phyloP scores from a whole-genome alignment of 1,140 invertebrate species.

The Rhopalosiphum padi region DNA sequence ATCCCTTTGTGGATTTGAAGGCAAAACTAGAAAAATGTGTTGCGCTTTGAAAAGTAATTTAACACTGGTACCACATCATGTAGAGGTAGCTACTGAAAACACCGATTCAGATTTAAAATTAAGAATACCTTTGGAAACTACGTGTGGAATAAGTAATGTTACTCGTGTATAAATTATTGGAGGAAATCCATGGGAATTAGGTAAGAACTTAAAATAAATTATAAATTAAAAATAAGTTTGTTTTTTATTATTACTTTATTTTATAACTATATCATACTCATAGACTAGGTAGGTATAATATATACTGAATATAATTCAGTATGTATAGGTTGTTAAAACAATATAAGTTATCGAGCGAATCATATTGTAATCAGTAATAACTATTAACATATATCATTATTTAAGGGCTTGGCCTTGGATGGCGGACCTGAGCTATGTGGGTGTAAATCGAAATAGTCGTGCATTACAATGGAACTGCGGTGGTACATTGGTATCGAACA shows the following conservation, averaged over 20 bases:
- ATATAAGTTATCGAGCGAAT: not conserved
- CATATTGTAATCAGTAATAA: not conserved
- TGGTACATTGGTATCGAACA: conserved; percentile 28
- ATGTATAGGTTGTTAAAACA: not conserved
- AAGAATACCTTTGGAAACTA: not conserved
- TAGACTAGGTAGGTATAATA: too few relatives aligned
- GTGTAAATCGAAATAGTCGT: conserved; percentile 60
- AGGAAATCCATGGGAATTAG: not conserved
- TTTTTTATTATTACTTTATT: not conserved
- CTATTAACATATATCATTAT: not conserved
- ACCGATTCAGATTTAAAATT: too few relatives aligned
- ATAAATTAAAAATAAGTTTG: not conserved
- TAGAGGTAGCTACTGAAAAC: too few relatives aligned
- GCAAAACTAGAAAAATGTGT: not conserved
- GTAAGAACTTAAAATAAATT: not conserved
- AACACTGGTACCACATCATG: too few relatives aligned
- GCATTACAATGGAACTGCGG: conserved; percentile 62
- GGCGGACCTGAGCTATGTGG: conserved; percentile 63
- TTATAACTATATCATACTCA: not conserved
- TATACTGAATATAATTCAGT: too few relatives aligned
- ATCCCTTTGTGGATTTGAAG: not conserved
- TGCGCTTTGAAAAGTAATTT: not conserved
- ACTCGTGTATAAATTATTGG: not conserved
- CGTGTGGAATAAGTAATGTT: not conserved
- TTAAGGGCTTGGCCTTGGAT: conserved; percentile 68